phyloP scores from a whole-genome alignment of 2,888 invertebrate species.

The Ecdyonurus torrentis region DNA sequence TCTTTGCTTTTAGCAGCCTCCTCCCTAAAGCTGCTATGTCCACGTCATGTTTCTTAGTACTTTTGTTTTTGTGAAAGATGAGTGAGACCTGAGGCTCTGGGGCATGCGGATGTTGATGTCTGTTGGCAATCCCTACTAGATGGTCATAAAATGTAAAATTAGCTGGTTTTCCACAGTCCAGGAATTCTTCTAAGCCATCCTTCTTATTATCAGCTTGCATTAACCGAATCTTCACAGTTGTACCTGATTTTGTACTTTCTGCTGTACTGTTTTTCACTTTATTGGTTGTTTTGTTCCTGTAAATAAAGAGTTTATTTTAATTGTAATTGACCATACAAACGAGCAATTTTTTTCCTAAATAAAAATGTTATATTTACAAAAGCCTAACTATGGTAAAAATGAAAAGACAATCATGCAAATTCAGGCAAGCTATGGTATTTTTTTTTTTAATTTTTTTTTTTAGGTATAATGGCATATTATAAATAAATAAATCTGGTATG shows the following conservation, averaged over 20 bases:
- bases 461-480: no score
- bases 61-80: slow-evolving; percentile 53
- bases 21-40: slow-evolving; percentile 59
- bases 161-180: slow-evolving; percentile 71
- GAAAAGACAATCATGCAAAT: no score
- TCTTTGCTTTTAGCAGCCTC: slow-evolving; percentile 57
- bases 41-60: slow-evolving; percentile 42
- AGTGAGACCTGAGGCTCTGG: slow-evolving; percentile 71
- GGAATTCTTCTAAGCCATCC: slow-evolving; percentile 19
- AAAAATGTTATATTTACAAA: no score
- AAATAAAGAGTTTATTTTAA: neutral
- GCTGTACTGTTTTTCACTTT: neutral
- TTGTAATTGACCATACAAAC: neutral
- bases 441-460: no score
- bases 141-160: slow-evolving; percentile 83
- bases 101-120: slow-evolving; percentile 64
- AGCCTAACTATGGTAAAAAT: no score
- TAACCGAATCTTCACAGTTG: slow-evolving; percentile 8
- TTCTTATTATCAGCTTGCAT: slow-evolving; percentile 1
- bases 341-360: no score
- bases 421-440: no score
- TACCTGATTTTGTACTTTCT: neutral
- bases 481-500: no score
- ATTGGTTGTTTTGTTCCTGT: slow-evolving; percentile 12
- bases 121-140: slow-evolving; percentile 65